Evolutionary conservation across 1,140 invertebrate genomes (phyloP).

Genomic region (Asobara japonica): DNA sequence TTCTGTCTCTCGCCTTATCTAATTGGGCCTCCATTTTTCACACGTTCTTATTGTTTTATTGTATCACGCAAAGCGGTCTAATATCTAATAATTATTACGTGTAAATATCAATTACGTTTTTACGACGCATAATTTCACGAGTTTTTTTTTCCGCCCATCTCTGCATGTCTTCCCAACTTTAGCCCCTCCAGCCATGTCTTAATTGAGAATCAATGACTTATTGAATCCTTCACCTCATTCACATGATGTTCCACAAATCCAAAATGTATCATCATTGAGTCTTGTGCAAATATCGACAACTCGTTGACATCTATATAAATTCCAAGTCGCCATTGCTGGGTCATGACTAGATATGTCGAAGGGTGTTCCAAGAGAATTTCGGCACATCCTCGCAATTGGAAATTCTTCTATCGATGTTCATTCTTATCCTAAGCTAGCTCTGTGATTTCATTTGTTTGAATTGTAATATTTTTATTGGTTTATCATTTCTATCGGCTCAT

Average conservation of each 20-base stretch:
- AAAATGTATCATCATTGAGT: not conserved
- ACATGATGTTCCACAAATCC: not conserved
- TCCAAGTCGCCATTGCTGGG: not conserved
- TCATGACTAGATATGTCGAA: not conserved
- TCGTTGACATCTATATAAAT: not conserved
- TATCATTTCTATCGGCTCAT: conserved; percentile 36
- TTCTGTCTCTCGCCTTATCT: not conserved
- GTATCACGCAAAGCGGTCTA: not conserved
- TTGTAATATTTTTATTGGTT: conserved; percentile 14
- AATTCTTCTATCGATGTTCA: not conserved
- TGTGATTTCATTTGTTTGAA: conserved; percentile 18
- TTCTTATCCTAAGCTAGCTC: conserved; percentile 5
- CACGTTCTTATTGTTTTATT: conserved; percentile 14
- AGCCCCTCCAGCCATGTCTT: not conserved
- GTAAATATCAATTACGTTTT: not conserved
- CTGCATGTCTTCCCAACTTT: not conserved
- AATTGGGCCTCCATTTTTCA: not conserved
- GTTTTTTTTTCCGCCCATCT: not conserved
- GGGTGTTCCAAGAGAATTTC: not conserved
- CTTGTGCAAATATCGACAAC: not conserved
- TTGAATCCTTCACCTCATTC: not conserved
- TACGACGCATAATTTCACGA: not conserved
- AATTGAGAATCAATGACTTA: not conserved
- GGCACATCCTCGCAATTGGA: not conserved
- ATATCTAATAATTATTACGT: not conserved